Evolutionary conservation across 2,113 vertebrate genomes (phyloP).

Genomic region (Xenus cinereus): DNA sequence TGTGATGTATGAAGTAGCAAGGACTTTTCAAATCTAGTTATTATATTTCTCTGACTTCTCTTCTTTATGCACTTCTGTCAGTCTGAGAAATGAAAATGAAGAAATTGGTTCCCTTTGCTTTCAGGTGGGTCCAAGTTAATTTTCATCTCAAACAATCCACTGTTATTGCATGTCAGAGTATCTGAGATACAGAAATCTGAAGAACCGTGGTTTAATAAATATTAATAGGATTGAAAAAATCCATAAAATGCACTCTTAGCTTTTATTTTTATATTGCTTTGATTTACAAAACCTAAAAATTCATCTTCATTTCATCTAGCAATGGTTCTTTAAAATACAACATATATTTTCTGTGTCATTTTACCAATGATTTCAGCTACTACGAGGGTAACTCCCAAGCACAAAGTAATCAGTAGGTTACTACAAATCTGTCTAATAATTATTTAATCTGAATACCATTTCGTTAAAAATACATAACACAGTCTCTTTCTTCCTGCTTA

Average conservation of each 20-base stretch:
- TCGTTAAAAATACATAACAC: neutral
- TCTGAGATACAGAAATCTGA: neutral
- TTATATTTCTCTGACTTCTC: neutral
- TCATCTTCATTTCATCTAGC: neutral
- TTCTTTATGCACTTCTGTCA: neutral
- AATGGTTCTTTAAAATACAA: neutral
- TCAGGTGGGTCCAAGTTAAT: neutral
- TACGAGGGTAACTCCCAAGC: neutral
- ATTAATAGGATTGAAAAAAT: constrained; percentile 26
- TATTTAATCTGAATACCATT: constrained; percentile 13
- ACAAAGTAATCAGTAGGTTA: neutral
- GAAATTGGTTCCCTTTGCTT: neutral
- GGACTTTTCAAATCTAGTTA: neutral
- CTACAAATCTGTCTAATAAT: neutral
- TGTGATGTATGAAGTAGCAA: neutral
- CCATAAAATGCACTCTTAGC: neutral
- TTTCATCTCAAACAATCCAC: neutral
- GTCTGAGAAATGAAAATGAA: neutral
- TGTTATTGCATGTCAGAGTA: neutral
- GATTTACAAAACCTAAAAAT: neutral
- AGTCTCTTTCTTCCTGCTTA: neutral
- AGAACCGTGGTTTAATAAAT: neutral
- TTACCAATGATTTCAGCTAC: neutral
- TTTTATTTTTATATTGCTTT: neutral
- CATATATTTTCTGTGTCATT: neutral